Evolutionary conservation across 2,888 invertebrate species (phyloP).

Genomic region (Stenchaetothrips biformis): DNA sequence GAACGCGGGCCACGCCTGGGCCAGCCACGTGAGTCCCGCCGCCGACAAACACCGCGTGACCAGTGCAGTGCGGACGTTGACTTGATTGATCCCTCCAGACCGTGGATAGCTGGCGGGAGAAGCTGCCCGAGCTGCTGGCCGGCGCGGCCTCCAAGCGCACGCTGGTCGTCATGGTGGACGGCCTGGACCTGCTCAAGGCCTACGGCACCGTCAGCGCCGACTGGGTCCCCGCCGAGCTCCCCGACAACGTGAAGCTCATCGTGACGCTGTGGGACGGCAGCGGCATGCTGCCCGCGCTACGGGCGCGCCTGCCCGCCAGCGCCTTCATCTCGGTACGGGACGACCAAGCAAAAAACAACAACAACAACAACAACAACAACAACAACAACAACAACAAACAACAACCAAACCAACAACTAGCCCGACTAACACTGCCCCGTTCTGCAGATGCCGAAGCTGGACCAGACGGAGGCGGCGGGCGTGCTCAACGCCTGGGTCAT

Average conservation of each 20-base stretch:
- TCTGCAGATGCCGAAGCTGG: slow-evolving; percentile 50
- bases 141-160: slow-evolving; percentile 55
- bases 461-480: slow-evolving; percentile 51
- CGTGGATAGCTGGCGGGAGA: slow-evolving; percentile 62
- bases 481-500: slow-evolving; percentile 53
- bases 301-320: slow-evolving; percentile 46
- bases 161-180: slow-evolving; percentile 70
- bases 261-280: slow-evolving; percentile 53
- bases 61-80: too few relatives aligned
- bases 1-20: slow-evolving; percentile 60
- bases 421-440: not conserved
- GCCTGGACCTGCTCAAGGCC: slow-evolving; percentile 59
- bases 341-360: too few relatives aligned
- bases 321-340: slow-evolving; percentile 43
- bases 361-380: too few relatives aligned
- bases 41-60: too few relatives aligned
- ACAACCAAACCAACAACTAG: too few relatives aligned
- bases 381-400: too few relatives aligned
- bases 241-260: slow-evolving; percentile 69
- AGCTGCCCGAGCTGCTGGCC: slow-evolving; percentile 54
- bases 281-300: slow-evolving; percentile 36
- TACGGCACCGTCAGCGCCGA: slow-evolving; percentile 57
- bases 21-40: slow-evolving; percentile 58
- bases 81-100: too few relatives aligned
- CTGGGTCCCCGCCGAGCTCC: slow-evolving; percentile 72